phyloP scores from a whole-genome alignment of 2,113 vertebrate genomes.

The Platichthys flesus region DNA sequence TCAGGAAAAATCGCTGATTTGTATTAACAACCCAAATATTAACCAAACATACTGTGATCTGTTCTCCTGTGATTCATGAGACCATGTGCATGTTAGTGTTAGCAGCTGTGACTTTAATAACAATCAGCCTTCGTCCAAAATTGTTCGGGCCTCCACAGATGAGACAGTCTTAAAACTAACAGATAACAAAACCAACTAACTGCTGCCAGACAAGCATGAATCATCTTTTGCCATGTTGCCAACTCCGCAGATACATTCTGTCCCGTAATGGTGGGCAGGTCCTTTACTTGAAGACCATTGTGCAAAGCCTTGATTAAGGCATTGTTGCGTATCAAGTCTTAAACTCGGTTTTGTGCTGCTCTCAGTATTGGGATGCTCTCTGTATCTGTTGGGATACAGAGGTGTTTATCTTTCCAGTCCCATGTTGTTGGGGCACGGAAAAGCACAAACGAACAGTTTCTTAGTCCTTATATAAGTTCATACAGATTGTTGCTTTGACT shows the following conservation, averaged over 20 bases:
- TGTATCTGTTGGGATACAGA: no score
- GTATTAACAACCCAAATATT: neutral
- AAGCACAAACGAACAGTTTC: no score
- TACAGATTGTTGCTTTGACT: neutral
- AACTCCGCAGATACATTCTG: neutral
- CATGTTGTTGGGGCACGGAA: no score
- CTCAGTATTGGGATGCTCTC: no score
- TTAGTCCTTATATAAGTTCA: no score
- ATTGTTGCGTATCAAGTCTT: no score
- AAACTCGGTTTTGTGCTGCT: no score
- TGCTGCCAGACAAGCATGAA: constrained; percentile 38
- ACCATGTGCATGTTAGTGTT: constrained; percentile 35
- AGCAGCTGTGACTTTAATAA: constrained; percentile 39
- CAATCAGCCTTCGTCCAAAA: constrained; percentile 38
- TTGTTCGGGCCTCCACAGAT: constrained; percentile 33
- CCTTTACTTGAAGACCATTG: neutral
- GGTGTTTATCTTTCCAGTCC: no score
- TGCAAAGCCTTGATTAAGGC: neutral
- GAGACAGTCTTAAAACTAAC: constrained; percentile 40
- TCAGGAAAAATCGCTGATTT: neutral
- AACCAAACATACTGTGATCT: neutral
- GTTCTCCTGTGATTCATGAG: constrained; percentile 11
- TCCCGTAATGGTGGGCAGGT: neutral
- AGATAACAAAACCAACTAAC: constrained; percentile 27
- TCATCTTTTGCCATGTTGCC: neutral